These are phyloP conservation scores for Pseudomyrmex concolor DNA, from an alignment of 1,140 invertebrate species.

Conservation along the genomic window DNA sequence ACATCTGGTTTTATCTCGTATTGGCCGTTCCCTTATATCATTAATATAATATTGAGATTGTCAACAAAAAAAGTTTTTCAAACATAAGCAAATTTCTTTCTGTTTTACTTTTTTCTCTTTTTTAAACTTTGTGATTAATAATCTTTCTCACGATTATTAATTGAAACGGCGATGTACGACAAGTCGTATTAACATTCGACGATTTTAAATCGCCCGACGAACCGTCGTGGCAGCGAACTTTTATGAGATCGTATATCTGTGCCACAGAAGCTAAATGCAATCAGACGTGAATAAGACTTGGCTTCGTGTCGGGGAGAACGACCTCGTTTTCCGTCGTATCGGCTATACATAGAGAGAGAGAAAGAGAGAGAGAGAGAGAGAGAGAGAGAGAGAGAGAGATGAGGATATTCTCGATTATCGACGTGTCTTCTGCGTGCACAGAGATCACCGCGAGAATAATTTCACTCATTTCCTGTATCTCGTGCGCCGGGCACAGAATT, in stretches of 20 bases:
- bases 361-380: too few relatives aligned
- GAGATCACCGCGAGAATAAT: conserved; percentile 23
- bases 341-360: neutral
- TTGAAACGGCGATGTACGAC: conserved; percentile 29
- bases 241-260: conserved; percentile 52
- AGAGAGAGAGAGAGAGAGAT: neutral
- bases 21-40: too few relatives aligned
- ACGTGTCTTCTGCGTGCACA: neutral
- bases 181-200: conserved; percentile 42
- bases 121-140: neutral
- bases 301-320: conserved; percentile 2
- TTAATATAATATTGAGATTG: too few relatives aligned
- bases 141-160: neutral
- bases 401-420: conserved; percentile 53
- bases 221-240: conserved; percentile 21
- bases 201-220: conserved; percentile 36
- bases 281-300: conserved; percentile 51
- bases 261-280: conserved; percentile 42
- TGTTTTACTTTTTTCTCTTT: neutral
- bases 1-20: too few relatives aligned
- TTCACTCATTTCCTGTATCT: conserved; percentile 26
- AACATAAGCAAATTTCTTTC: neutral
- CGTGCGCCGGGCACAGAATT: conserved; percentile 11
- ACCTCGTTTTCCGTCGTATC: conserved; percentile 36
- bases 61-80: neutral